Base-by-base conservation (phyloP, 92 coral and sea anemone species). In the Galaxea fascicularis region DNA sequence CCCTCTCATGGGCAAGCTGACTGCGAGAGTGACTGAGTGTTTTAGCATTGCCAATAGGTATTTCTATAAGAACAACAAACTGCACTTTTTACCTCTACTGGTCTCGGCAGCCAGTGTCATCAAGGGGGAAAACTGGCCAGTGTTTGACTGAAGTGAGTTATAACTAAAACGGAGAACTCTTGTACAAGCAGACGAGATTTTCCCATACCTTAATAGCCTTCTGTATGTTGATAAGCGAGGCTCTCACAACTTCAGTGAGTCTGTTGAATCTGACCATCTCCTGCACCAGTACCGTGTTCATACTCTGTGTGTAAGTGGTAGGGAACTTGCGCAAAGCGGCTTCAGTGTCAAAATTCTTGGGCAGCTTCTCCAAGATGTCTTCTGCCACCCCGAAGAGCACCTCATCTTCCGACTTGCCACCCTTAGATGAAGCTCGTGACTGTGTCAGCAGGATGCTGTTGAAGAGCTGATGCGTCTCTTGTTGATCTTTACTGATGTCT, bases 251-350 rank as follows among this genome's bases (percentile, higher is more conserved):
- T 81, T 96, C 98, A 8, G 95, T 93, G 17, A 96, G 96, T 79
- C 98, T 84, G 83, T 96, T 96, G 82, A 96, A 96, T 70, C 99
- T 86, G 16, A 96, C 99, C 99, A 96, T 96, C 80, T 96, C 99
- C 90, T 96, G 99, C 51, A 96, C 99, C 79, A 96, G 64, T 30
- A 96, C 99, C 6, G 99, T 96, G 66, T 96, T 96, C 99, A 96
- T 96, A 47, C 99, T 96, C 93, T 96, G 99, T 9, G 99, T 89
- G 83, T 96, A 96, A 1, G 99, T 96, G 29, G 99, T 96, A 39
- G 99, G 99, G 74, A 69, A 96, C 66, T 96, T 96, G 41, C 98
- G 90, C 56, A 96, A 87, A 35, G 98, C 98, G 8, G 99, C 98
- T 79, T 96, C 99, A 1, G 99, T 96, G 56, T 96, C 96, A 76